Conservation (phyloP, 1,140 invertebrate species). For the Halyomorpha halys region DNA sequence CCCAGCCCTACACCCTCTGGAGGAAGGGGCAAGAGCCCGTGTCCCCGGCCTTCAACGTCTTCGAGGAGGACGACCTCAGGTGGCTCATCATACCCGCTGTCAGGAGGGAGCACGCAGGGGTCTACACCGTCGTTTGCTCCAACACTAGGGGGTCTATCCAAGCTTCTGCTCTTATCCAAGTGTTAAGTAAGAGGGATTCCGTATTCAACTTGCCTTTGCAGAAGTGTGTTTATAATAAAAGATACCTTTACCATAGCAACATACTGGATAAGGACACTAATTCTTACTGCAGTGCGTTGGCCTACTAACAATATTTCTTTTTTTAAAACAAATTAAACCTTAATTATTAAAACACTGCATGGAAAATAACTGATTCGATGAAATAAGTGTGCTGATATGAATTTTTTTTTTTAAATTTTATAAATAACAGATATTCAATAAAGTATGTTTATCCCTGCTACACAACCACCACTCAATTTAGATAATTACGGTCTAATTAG, state of each 20-base stretch:
- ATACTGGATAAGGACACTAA: no score
- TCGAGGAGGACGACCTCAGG: slow-evolving; percentile 62
- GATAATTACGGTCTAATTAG: no score
- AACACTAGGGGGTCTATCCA: slow-evolving; percentile 73
- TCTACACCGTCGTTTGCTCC: slow-evolving; percentile 68
- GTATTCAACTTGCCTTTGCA: slow-evolving; percentile 25
- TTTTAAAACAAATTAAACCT: no score
- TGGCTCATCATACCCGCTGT: slow-evolving; percentile 69
- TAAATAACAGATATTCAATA: no score
- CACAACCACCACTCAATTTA: no score
- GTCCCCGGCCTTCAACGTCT: slow-evolving; percentile 54
- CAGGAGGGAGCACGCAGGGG: slow-evolving; percentile 62
- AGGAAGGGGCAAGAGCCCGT: slow-evolving; percentile 57
- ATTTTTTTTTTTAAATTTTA: no score
- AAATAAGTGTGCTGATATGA: no score
- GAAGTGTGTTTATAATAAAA: neutral
- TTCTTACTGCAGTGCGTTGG: neutral
- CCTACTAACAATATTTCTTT: neutral
- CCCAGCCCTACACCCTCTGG: slow-evolving; percentile 66
- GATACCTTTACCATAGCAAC: no score
- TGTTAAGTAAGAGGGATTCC: slow-evolving; percentile 47
- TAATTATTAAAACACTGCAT: no score
- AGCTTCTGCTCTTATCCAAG: slow-evolving; percentile 65
- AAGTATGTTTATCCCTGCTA: no score
- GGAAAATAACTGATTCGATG: no score